A percentile compares a stretch with the other conserved stretches of the same genome.
Evolutionary conservation across 2,888 invertebrate species (phyloP).

Genomic region (Dryomyza anilis): DNA sequence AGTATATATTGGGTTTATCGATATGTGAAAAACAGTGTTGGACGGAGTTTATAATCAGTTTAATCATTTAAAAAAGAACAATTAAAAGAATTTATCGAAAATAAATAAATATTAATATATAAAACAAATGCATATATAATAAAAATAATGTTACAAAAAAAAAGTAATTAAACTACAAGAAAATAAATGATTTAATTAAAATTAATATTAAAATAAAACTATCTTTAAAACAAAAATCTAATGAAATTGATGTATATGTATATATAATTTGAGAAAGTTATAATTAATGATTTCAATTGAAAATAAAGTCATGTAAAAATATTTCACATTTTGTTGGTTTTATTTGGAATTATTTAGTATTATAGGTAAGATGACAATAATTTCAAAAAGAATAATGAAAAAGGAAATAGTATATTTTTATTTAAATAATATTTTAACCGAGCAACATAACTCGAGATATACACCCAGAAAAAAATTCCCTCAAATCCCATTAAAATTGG

Average conservation of each 20-base stretch:
- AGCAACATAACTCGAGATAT: too few species aligned
- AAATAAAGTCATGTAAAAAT: constrained; percentile 10
- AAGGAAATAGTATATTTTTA: too few species aligned
- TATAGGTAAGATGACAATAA: too few species aligned
- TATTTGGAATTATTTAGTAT: too few species aligned
- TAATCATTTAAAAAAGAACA: constrained; percentile 19
- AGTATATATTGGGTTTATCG: constrained; percentile 1
- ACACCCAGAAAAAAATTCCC: too few species aligned
- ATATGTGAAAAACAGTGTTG: constrained; percentile 16
- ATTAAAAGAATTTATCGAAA: constrained; percentile 21
- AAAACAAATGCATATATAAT: not conserved
- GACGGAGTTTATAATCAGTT: too few species aligned
- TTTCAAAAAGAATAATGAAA: too few species aligned
- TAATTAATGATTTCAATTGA: constrained; percentile 1
- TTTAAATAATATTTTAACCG: too few species aligned
- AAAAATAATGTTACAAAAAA: not conserved
- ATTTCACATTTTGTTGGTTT: too few species aligned
- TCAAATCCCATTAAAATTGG: too few species aligned
- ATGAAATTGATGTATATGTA: constrained; percentile 15
- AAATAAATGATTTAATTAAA: not conserved
- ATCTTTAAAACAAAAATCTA: not conserved
- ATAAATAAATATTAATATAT: not conserved
- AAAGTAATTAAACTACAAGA: not conserved
- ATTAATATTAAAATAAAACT: not conserved
- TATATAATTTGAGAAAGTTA: not conserved